A percentile compares a stretch with the other conserved stretches of the same genome.
These are phyloP conservation scores for Python bivittatus DNA, from an alignment of 2,113 vertebrate species.

Conservation along the genomic window DNA sequence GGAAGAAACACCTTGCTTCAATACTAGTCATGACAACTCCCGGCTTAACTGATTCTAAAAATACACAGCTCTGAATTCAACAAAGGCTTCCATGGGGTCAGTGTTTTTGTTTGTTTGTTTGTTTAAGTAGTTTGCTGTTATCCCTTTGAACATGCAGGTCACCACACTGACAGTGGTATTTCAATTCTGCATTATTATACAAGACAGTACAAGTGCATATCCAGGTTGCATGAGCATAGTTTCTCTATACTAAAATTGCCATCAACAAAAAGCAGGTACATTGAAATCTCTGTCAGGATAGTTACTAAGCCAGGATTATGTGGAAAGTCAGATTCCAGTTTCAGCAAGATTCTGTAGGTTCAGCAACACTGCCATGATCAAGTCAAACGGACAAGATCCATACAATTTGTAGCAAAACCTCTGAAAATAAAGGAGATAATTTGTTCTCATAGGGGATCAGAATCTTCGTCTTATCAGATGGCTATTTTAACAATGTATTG, in stretches of 20 bases:
- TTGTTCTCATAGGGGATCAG: neutral
- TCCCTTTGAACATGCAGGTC: neutral
- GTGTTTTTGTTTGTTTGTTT: too few relatives aligned
- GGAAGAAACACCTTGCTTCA: conserved; percentile 10
- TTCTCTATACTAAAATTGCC: neutral
- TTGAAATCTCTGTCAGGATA: neutral
- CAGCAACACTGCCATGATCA: neutral
- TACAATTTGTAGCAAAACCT: neutral
- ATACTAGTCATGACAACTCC: conserved; percentile 10
- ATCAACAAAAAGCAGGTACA: neutral
- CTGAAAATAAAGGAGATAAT: neutral
- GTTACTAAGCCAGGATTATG: neutral
- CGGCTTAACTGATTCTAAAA: conserved; percentile 26
- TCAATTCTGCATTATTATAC: neutral
- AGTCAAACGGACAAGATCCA: neutral
- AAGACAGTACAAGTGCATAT: neutral
- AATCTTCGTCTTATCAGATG: neutral
- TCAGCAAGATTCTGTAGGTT: neutral
- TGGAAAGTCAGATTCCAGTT: neutral
- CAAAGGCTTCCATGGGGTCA: conserved; percentile 4
- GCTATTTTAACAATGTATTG: neutral
- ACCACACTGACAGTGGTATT: neutral
- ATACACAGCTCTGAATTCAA: conserved; percentile 22
- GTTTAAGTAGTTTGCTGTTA: neutral
- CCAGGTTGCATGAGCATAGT: neutral